A percentile compares a stretch with the other conserved stretches of the same genome.
phyloP scores from a whole-genome alignment of 2,797 vertebrate genomes.

The Cirrhinus mrigala region DNA sequence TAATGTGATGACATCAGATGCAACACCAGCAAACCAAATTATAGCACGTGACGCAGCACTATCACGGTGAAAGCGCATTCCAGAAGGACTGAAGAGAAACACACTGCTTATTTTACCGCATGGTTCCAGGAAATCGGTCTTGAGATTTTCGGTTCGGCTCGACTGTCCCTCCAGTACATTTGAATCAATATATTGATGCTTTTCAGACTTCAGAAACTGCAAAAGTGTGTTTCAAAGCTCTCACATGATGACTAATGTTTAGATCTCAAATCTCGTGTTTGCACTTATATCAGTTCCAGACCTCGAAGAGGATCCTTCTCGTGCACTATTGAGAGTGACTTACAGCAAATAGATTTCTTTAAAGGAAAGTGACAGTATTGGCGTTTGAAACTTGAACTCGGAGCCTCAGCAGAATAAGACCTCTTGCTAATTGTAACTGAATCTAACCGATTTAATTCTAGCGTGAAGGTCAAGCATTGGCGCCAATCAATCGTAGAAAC shows the following conservation, averaged over 20 bases:
- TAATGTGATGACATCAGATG: slow-evolving; percentile 63
- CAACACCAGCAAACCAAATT: slow-evolving; percentile 45
- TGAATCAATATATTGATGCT: slow-evolving; percentile 72
- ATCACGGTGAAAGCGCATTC: neutral
- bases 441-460: slow-evolving; percentile 75
- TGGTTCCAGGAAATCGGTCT: slow-evolving; percentile 43
- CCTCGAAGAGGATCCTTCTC: neutral
- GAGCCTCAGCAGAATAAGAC: slow-evolving; percentile 75
- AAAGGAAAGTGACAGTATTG: slow-evolving; percentile 57
- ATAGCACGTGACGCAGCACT: slow-evolving; percentile 38
- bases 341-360: slow-evolving; percentile 53
- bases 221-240: slow-evolving; percentile 46
- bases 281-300: neutral
- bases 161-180: slow-evolving; percentile 60
- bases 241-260: neutral
- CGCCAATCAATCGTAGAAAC: slow-evolving; percentile 74
- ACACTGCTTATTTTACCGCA: slow-evolving; percentile 20
- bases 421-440: slow-evolving; percentile 85
- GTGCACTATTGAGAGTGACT: slow-evolving; percentile 44
- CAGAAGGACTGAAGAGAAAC: slow-evolving; percentile 1
- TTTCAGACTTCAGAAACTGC: slow-evolving; percentile 43
- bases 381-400: slow-evolving; percentile 76
- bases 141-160: slow-evolving; percentile 56
- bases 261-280: neutral
- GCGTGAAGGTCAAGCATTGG: slow-evolving; percentile 78